A percentile compares a stretch with the other conserved stretches of the same genome.
Evolutionary conservation across 2,888 invertebrate species (phyloP).

Genomic region (Drepanosiphum platanoidis): DNA sequence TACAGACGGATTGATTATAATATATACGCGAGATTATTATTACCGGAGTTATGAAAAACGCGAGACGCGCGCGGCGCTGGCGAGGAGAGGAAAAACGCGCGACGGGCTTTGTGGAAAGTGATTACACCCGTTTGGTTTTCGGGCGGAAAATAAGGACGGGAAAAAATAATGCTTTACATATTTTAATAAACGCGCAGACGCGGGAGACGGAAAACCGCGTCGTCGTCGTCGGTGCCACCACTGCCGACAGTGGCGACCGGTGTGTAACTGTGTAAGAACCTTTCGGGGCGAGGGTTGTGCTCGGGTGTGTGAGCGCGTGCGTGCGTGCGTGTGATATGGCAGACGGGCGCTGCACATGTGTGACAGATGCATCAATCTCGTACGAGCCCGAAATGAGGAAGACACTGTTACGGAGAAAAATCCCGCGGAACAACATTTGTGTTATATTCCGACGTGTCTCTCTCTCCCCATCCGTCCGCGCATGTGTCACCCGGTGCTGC

Average conservation of each 20-base stretch:
- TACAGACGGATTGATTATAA: not conserved
- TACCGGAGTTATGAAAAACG: not conserved
- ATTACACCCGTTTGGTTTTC: not conserved
- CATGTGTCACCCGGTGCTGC: slow-evolving; percentile 7
- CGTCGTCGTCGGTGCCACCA: not conserved
- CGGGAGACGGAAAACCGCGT: not conserved
- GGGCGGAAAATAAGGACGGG: not conserved
- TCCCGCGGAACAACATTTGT: slow-evolving; percentile 30
- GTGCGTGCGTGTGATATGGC: not conserved
- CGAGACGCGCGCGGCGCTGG: not conserved
- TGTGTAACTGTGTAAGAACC: not conserved
- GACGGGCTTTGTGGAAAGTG: not conserved
- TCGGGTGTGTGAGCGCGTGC: not conserved
- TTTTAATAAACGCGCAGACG: slow-evolving; percentile 48
- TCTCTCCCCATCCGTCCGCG: no score
- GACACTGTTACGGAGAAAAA: slow-evolving; percentile 20
- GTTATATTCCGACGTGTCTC: slow-evolving; percentile 17
- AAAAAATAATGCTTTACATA: slow-evolving; percentile 44
- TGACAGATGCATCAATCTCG: slow-evolving; percentile 60
- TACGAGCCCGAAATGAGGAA: slow-evolving; percentile 21
- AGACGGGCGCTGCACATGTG: slow-evolving; percentile 34
- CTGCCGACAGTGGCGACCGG: not conserved
- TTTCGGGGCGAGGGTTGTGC: not conserved
- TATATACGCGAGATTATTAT: not conserved
- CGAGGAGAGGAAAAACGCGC: not conserved